phyloP scores from a whole-genome alignment of 2,888 invertebrate species.

The Dusona sp. region DNA sequence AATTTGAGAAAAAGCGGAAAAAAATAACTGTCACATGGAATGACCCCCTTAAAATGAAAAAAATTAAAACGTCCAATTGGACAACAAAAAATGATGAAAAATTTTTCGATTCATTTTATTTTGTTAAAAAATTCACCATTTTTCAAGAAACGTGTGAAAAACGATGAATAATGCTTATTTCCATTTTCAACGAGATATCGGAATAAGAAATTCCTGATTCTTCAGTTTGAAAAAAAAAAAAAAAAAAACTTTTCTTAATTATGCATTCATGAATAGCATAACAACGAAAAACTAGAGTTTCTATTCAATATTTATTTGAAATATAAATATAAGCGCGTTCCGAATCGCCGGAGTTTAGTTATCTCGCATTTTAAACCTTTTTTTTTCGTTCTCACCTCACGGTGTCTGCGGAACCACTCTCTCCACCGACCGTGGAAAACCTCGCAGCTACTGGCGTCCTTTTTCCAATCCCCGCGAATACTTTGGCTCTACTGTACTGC shows the following conservation, averaged over 20 bases:
- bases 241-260: neutral
- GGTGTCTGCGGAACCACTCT: constrained; percentile 96
- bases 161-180: neutral
- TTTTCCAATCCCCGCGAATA: constrained; percentile 92
- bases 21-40: too few relatives aligned
- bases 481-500: constrained; percentile 91
- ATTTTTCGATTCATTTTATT: neutral
- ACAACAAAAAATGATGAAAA: neutral
- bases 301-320: constrained; percentile 35
- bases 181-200: neutral
- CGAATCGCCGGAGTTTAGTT: constrained; percentile 16
- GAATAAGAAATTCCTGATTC: neutral
- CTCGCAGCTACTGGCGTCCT: constrained; percentile 92
- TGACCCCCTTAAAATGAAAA: too few relatives aligned
- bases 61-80: neutral
- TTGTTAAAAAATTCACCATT: neutral
- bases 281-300: neutral
- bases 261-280: neutral
- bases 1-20: too few relatives aligned
- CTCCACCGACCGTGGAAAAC: constrained; percentile 95
- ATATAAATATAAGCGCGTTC: constrained; percentile 8
- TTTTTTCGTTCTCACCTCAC: constrained; percentile 84
- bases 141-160: neutral
- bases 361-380: neutral
- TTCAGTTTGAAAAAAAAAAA: neutral